Base-by-base conservation (phyloP, 2,797 vertebrate species). In the Platyrinchus mystaceus region DNA sequence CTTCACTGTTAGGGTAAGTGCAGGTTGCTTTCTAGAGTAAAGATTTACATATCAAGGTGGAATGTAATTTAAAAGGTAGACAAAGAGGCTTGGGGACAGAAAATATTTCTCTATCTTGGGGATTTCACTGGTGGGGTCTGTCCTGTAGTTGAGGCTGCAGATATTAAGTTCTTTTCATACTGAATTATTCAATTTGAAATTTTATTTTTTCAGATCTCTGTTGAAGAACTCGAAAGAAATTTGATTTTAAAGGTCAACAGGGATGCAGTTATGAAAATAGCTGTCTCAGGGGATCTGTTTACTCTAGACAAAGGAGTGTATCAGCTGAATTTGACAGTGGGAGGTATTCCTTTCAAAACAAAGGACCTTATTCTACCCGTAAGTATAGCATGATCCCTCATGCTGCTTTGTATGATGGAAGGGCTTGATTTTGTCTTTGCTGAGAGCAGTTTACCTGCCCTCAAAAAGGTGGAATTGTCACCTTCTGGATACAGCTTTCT, bases 181-280 rank as follows among this genome's bases (percentile, higher is more conserved):
- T 87, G 39, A 93, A 34, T 80, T 78, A 55, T 7, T 78, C 43
- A 74, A 8, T 86, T 94, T 75, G 22, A 6, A 16, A 75, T 84
- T 30, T 82, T 84, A n/a, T 43, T 32, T 74, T 74, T 52, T 49
- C 95, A 99, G 99, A 99, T 99, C 96, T 99, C 99, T 0, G 98
- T 99, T 55, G 99, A 99, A 97, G 99, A 99, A 96, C 97, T 99
- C 7, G 98, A 98, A 3, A 98, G 98, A 90, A 99, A 98, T 93
- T 98, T 99, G 10, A 98, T 99, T 90, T 98, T 99, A 78, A 99
- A 99, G 97, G 99, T 99, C 14, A 99, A 99, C 98, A 98, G 97
- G 74, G 99, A 99, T 56, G 99, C 99, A 2, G 99, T 99, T 62
- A 99, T 99, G 99, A 99, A 99, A 98, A 99, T 99, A 5, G 98